Conservation (phyloP, 30 jellyfish, hydroid and myxozoan genomes). For the Chrysaora quinquecirrha region DNA sequence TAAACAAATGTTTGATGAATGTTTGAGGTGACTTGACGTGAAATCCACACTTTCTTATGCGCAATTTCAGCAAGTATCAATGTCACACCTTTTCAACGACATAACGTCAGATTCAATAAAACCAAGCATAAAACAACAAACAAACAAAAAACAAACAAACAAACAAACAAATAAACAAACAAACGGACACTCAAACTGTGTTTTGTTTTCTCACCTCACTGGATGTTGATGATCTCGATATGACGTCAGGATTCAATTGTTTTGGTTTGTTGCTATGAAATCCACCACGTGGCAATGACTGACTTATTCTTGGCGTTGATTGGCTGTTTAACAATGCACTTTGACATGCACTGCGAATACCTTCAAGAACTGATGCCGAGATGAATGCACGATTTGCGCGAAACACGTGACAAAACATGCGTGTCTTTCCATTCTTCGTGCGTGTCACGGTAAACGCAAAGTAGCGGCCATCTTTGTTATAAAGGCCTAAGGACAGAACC, state of each 20-base stretch:
- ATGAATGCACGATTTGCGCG: conserved; percentile 46
- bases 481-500: conserved; percentile 88
- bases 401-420: conserved; percentile 82
- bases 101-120: too few species aligned
- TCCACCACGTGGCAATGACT: conserved; percentile 61
- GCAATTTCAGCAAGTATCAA: too few species aligned
- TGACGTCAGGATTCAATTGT: conserved; percentile 37
- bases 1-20: too few species aligned
- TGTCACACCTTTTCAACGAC: too few species aligned
- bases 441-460: conserved; percentile 82
- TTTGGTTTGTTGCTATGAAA: conserved; percentile 27
- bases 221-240: conserved; percentile 62
- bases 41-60: too few species aligned
- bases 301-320: conserved; percentile 54
- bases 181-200: too few species aligned
- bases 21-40: too few species aligned
- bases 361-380: conserved; percentile 71
- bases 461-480: conserved; percentile 77
- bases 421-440: conserved; percentile 65
- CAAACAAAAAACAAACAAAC: too few species aligned
- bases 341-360: conserved; percentile 84
- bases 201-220: conserved; percentile 51
- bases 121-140: too few species aligned
- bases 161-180: too few species aligned
- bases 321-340: conserved; percentile 48